These are phyloP conservation scores for Amiota minor DNA, from an alignment of 2,888 invertebrate species.

Conservation along the genomic window DNA sequence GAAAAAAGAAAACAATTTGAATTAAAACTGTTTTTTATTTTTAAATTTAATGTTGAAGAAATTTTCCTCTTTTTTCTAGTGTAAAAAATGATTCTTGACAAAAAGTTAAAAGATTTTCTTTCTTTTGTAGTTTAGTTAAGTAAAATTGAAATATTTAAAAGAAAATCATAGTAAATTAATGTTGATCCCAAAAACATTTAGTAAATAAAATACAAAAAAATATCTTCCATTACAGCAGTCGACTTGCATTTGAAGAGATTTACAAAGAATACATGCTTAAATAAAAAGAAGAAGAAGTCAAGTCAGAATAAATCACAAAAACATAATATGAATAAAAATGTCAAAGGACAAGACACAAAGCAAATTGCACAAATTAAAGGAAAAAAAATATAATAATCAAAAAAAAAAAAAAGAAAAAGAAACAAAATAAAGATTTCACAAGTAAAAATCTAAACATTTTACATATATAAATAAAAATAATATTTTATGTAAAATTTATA, in stretches of 20 bases:
- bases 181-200: conserved; percentile 32
- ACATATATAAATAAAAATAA: too few species aligned
- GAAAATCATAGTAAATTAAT: conserved; percentile 17
- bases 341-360: neutral
- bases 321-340: neutral
- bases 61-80: too few species aligned
- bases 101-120: neutral
- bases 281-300: neutral
- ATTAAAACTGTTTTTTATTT: too few species aligned
- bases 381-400: too few species aligned
- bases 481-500: too few species aligned
- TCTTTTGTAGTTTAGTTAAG: conserved; percentile 31
- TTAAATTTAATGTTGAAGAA: too few species aligned
- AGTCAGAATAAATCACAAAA: neutral
- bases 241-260: conserved; percentile 66
- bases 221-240: conserved; percentile 70
- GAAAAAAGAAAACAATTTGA: too few species aligned
- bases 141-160: conserved; percentile 38
- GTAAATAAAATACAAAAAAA: conserved; percentile 23
- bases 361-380: neutral
- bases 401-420: too few species aligned
- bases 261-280: conserved; percentile 68
- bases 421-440: too few species aligned
- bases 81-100: too few species aligned
- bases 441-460: too few species aligned